Evolutionary conservation across 1,140 invertebrate species (phyloP), one percentile per base, ranked within the genome.

Genomic region (Dreissena polymorpha): DNA sequence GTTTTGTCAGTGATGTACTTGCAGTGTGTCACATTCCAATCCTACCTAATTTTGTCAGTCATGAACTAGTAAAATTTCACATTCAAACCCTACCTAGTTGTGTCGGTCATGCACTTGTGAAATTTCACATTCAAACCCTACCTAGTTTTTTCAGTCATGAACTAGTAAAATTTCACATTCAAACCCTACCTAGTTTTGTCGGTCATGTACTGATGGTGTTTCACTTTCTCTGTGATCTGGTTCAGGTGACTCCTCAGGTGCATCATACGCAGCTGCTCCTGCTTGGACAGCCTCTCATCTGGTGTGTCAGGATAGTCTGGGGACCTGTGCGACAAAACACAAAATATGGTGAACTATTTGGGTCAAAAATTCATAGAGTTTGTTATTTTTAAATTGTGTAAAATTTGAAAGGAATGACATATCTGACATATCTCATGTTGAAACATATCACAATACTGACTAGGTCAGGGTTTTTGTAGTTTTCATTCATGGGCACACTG

Each of bases 191-290:
- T 91, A 39, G 89, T 90, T 84, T 91, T 91, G 67, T 90, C 88
- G 23, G 89, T 86, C 7, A 89, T 83, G 77, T 91, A 92, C 39
- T 90, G 87, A 68, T 89, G 89, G 67, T 91, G 86, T 77, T 90
- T 88, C 7, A 92, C 90, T 75, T 89, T 89, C 55, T 93, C 91
- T 67, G 87, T 87, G 57, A 93, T 79, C 78, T 92, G 86, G 65
- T 92, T 91, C 10, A 93, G 68, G 75, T 91, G 89, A 76, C 90
- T 89, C 10, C 92, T 85, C 63, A 92, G 76, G 55, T 92, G 90
- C 50, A 93, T 92, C 91, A 93, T 92, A 27, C 89, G 83, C 25
- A 93, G 81, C 81, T 92, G 90, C 73, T 93, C 91, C 83, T 91
- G 90, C 76, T 88, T 87, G 18, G 75, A 87, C 23, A 92, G 88